Base-by-base conservation (phyloP, 2,113 vertebrate genomes). In the Trichechus manatus region DNA sequence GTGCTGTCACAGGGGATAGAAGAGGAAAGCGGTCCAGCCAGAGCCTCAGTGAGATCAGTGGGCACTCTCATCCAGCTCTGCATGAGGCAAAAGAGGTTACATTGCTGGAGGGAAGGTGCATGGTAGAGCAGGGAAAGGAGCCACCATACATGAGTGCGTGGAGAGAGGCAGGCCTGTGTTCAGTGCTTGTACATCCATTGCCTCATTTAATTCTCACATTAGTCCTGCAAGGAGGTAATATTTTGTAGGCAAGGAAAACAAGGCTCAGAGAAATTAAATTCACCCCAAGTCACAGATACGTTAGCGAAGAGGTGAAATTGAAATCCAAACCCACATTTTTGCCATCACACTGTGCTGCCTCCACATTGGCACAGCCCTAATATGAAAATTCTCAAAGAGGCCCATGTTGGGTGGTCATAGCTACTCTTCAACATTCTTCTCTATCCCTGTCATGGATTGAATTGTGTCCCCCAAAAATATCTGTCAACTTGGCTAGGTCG, bases 111-210 rank as follows among this genome's bases (percentile, higher is more conserved):
- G 42, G 4, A 70, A 25, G 6, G 66, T 3, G 3, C 14, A 10
- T 1, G 5, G 20, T 9, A 79, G 8, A 75, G 14, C 33, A 3
- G 4, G 80, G 64, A 44, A 70, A 44, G 39, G 1, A 31, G 17
- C 0, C 27, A 77, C 63, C 2, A 0, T 2, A 6, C 0, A 1
- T 10, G 22, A 66, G 23, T 2, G 3, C n/a, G 2, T 6, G 59
- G 56, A 42, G 27, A 22, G 4, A 78, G 50, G 36, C 14, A 50
- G 64, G 22, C 36, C 74, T 72, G 29, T 36, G 7, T 72, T 87
- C 63, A 70, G 68, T 6, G 5, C 19, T 29, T 10, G 39, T 7
- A 10, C 1, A 0, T 68, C 23, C 36, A 33, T 63, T 19, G n/a
- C 92, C 42, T 92, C 53, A 27, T 70, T 83, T 44, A 66, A 22